Conservation (phyloP, 2,888 invertebrate genomes). For the Dryomyza anilis region DNA sequence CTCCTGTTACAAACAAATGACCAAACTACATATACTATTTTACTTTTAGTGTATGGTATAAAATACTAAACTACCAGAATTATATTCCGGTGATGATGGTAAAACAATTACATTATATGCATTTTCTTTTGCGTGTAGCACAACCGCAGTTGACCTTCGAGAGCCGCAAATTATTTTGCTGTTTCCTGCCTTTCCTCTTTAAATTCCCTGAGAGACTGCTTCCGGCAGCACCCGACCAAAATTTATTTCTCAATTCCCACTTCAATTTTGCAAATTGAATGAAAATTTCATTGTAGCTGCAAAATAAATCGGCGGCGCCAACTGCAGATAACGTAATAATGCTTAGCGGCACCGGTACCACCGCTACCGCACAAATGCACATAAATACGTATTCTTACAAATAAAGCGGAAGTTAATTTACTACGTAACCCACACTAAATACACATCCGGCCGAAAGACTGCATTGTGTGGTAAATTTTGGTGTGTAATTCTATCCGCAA, state of each 20-base stretch:
- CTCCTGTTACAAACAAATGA: no score
- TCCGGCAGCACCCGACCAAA: constrained; percentile 45
- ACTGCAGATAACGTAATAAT: constrained; percentile 21
- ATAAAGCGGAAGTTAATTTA: constrained; percentile 57
- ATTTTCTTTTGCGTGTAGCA: no score
- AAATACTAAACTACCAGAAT: no score
- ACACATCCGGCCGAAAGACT: constrained; percentile 5
- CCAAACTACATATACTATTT: no score
- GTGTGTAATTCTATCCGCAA: neutral
- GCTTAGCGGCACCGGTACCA: constrained; percentile 27
- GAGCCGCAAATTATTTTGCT: constrained; percentile 46
- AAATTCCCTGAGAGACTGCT: constrained; percentile 42
- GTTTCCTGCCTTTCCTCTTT: constrained; percentile 51
- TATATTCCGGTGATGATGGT: no score
- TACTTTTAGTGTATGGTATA: no score
- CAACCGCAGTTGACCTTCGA: no score
- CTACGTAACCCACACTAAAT: constrained; percentile 47
- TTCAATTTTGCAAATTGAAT: constrained; percentile 59
- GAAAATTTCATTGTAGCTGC: constrained; percentile 45
- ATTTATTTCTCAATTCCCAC: constrained; percentile 59
- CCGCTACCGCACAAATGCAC: no score
- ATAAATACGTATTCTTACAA: constrained; percentile 36
- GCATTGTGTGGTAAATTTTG: neutral
- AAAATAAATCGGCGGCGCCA: constrained; percentile 17
- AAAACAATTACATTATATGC: neutral